Base-by-base conservation (phyloP, 2,888 invertebrate genomes). In the Microctonus aethiopoides region DNA sequence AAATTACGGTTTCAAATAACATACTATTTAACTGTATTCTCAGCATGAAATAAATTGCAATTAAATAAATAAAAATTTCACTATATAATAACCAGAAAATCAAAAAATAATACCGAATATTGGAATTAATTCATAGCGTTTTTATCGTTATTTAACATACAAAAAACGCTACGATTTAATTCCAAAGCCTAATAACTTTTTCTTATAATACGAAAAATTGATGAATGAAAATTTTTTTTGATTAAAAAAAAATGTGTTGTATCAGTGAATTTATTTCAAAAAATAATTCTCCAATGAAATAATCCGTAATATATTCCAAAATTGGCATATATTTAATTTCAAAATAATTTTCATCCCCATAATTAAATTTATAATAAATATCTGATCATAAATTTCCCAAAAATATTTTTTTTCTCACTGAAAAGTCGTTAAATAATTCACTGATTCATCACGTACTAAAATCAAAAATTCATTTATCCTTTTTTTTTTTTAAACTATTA, bases 401-500 rank as follows among this genome's bases (percentile, higher is more conserved):
- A n/a, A n/a, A n/a, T n/a, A n/a, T n/a, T n/a, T n/a, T 0, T 46
- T 46, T 20, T 20, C 5, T 16, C 2, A 20, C 16, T 9, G n/a
- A n/a, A 46, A 16, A 9, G n/a, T 16, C 20, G 29, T 51, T 9
- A n/a, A 10, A 26, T 41, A 61, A 41, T 61, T 26, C 26, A 34
- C 41, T 24, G 41, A 32, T 20, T 34, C 13, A 26, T 4, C n/a
- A 32, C 16, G 29, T 16, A 57, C 29, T 57, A 34, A 16, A 34
- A 59, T 32, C 11, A 39, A 51, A 29, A 66, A 32, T 63, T 7
- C 51, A 11, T 61, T 16, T 57, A 41, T 11, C 34, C 20, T 36
- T 5, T 29, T 29, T 29, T 29, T 29, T 24, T 64, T 57, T 52
- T 39, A 34, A 59, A 41, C 68, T 36, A 46, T 46, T 46, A 16